phyloP scores from a whole-genome alignment of 1,140 invertebrate genomes.

The Zaprionus nigranus region DNA sequence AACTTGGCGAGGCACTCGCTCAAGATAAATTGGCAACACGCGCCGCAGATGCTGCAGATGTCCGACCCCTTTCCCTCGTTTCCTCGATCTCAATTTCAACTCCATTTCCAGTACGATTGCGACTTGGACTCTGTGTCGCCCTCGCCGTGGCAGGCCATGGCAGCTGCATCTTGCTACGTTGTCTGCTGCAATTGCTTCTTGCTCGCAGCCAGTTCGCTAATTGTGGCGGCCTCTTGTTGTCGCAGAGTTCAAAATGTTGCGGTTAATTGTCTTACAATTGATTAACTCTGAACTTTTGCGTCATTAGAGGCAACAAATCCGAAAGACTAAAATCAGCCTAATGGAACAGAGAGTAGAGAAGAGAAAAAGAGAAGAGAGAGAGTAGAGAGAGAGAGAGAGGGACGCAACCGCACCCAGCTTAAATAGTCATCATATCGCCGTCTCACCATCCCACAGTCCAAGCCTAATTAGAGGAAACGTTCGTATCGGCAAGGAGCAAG shows the following conservation, averaged over 20 bases:
- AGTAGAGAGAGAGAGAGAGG: slow-evolving; percentile 10
- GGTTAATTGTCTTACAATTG: slow-evolving; percentile 68
- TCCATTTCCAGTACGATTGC: too few relatives aligned
- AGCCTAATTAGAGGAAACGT: slow-evolving; percentile 67
- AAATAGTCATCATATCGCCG: slow-evolving; percentile 16
- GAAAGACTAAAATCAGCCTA: not conserved
- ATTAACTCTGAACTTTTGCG: slow-evolving; percentile 60
- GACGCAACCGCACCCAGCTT: slow-evolving; percentile 33
- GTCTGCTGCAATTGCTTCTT: slow-evolving; percentile 32
- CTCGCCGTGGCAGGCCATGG: too few relatives aligned
- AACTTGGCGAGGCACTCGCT: slow-evolving; percentile 60
- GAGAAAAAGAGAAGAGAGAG: not conserved
- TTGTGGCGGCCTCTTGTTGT: slow-evolving; percentile 45
- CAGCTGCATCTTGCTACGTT: slow-evolving; percentile 33
- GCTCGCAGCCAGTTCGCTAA: slow-evolving; percentile 46
- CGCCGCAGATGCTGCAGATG: slow-evolving; percentile 55
- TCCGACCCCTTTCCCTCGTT: slow-evolving; percentile 16
- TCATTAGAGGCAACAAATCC: slow-evolving; percentile 36
- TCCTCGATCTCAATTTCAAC: not conserved
- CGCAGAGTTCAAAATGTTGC: slow-evolving; percentile 51
- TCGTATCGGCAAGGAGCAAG: not conserved
- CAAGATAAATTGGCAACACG: slow-evolving; percentile 79
- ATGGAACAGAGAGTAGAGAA: not conserved
- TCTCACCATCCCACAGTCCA: slow-evolving; percentile 9
- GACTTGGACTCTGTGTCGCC: too few relatives aligned